Evolutionary conservation across 2,888 invertebrate species (phyloP).

Genomic region (Sinhomidia bicolor): DNA sequence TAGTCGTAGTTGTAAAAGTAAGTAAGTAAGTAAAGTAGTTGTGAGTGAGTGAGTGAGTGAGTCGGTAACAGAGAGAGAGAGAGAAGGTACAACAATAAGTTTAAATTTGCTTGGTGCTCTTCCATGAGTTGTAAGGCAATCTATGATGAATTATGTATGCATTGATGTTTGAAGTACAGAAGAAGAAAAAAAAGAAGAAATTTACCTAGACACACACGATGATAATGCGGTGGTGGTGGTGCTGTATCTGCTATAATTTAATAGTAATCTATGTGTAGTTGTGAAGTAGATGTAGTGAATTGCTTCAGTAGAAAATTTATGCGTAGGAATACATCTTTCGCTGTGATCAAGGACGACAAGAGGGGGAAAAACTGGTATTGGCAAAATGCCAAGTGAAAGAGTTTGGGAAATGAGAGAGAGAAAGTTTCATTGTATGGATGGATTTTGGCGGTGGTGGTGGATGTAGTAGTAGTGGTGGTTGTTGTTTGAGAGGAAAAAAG

Average conservation of each 20-base stretch:
- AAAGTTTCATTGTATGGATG: neutral
- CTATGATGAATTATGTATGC: conserved; percentile 57
- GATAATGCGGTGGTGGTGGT: too few species aligned
- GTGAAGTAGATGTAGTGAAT: conserved; percentile 24
- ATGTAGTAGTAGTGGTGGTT: too few species aligned
- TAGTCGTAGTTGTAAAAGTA: too few species aligned
- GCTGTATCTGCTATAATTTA: too few species aligned
- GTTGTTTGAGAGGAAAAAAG: too few species aligned
- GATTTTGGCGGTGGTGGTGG: too few species aligned
- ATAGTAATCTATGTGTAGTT: too few species aligned
- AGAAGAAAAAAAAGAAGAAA: neutral
- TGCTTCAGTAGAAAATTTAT: conserved; percentile 49
- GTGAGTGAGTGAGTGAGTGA: neutral
- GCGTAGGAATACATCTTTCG: conserved; percentile 48
- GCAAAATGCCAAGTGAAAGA: conserved; percentile 44
- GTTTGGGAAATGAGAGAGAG: neutral
- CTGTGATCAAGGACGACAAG: conserved; percentile 40
- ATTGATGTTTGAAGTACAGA: conserved; percentile 51
- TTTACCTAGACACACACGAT: too few species aligned
- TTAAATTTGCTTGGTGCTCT: neutral
- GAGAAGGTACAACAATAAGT: neutral
- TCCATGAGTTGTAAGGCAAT: neutral
- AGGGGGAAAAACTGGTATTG: conserved; percentile 6
- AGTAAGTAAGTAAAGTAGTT: too few species aligned
- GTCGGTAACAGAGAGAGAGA: neutral